Evolutionary conservation across 64 coral and sea anemone genomes (phyloP), one percentile per base, ranked within the genome.

Genomic region (Pocillopora verrucosa): DNA sequence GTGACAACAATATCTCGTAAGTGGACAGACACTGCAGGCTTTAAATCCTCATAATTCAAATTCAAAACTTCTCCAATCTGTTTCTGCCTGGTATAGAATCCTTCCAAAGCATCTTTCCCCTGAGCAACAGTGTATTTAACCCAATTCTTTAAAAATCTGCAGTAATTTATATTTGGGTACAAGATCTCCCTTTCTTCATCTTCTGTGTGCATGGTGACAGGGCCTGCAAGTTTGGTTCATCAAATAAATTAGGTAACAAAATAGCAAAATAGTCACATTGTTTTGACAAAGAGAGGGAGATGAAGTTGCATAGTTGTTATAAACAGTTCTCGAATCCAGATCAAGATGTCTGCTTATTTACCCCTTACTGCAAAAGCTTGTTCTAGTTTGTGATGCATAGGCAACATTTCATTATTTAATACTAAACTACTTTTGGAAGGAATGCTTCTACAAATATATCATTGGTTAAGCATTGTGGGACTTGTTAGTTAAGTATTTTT

Each of bases 161-260:
- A 92, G 64, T 61, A 20, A 37, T 13, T 25, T 20, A 68, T 25
- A 80, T 92, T 92, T 86, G 90, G 90, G 22, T 87, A 92, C 69
- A 92, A 79, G 15, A 76, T 58, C 56, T 92, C 90, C 16, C 87
- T 86, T 59, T 63, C 10, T 16, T 92, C 90, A 72, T 80, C 7
- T 65, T 79, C 36, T 17, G 90, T 92, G 24, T 87, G 41, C 65
- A 92, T 92, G 24, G 82, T 79, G 9, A 79, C 74, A 36, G 87
- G 36, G 11, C 76, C 90, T 92, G 22, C 37, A 91, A 60, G 25
- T 56, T n/a, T 13, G 26, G 74, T 15, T 56, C 13, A 14, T 36
- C 9, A 17, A 41, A 20, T 34, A 76, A 77, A 24, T 16, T 16
- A 15, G 11, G 1, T 16, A 12, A n/a, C 9, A 13, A n/a, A 7